Base-by-base conservation (phyloP, 2,888 invertebrate genomes). In the Mesoligia furuncula region DNA sequence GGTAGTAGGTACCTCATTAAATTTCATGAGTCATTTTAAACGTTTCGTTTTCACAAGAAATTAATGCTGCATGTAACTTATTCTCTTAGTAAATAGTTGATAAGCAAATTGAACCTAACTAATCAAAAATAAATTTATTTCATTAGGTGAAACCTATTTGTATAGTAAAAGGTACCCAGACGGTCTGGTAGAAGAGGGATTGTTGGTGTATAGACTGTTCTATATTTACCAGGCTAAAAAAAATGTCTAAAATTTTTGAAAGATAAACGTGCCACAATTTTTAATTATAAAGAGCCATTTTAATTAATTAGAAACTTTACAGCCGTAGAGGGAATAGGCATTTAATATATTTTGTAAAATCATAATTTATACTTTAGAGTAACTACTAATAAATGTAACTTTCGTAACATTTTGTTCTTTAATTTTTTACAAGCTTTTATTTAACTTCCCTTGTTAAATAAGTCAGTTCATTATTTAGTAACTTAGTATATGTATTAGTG, bases 71-170 rank as follows among this genome's bases (percentile, higher is more conserved):
- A 20, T 9, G 4, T 27, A 17, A 24, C 15, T 20, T 70, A 73
- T 51, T 74, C 17, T 13, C 11, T 36, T 20, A 3, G 54, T 31
- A 48, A 75, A 75, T 75, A 75, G 17, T 39, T 39, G 2, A 11
- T 51, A 31, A 51, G 24, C 5, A 48, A 75, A 75, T 39, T 61
- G 8, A 45, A 72, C 7, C 27, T 48, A 61, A 6, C 7, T 42
- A 36, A 45, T 45, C 27, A 54, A 77, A 76, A 64, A 36, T 31
- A 24, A 77, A 45, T 57, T 45, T 45, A 76, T 77, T 62, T 64
- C 20, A 27, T 54, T 54, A 45, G n/a, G n/a, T 45, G 4, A 13
- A 45, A 45, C 45, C 45, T 45, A 42, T 42, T 76, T 64, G 5
- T 45, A 77, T 7, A 77, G 42, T 77, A 45, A 64, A 75, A 31